Evolutionary conservation across 2,797 vertebrate species (phyloP), one percentile per base, ranked within the genome.

Genomic region (Amblyraja radiata): DNA sequence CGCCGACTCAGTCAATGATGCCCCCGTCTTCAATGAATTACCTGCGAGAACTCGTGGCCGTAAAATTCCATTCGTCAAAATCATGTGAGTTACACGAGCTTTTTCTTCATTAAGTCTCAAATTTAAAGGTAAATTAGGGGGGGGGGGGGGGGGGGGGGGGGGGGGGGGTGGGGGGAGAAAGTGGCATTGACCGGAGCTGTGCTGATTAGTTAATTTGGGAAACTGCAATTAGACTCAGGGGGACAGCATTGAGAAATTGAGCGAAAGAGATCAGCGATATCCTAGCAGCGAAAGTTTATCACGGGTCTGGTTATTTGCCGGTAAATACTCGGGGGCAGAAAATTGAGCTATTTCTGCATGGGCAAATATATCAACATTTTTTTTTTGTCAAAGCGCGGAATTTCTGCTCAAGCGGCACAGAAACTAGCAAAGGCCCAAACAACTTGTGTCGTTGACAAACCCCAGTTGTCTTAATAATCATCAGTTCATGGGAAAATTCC

Each of bases 401-500:
- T 88, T 65, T 63, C 58, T 65, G n/a, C 28, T 65, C 84, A 65
- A 28, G n/a, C 54, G 10, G 9, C 28, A 5, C 83, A 16, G 28
- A 58, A 58, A 83, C 25, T 32, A 14, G 83, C 58, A 88, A 10
- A 32, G n/a, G 84, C 61, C 84, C 84, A 16, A 86, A 63, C 13
- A 28, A 46, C 28, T 32, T 68, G 61, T 88, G 84, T 88, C n/a
- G 28, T 18, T 68, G 61, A 36, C 84, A 36, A 88, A 88, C 84
- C 46, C 61, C 84, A 88, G 84, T 88, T 88, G 61, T 88, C 84
- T 88, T 88, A 88, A 88, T 88, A 88, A 88, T 88, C n/a, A 68
- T 14, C 61, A 21, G 84, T 88, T 68, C 97, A 97, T 97, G 97
- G 97, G 97, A 97, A 98, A 97, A 97, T 97, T 97, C 95, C 84